Percentiles rank a stretch among this genome's conserved stretches.
Conservation (phyloP, 1,140 invertebrate species). For the Semibalanus balanoides region DNA sequence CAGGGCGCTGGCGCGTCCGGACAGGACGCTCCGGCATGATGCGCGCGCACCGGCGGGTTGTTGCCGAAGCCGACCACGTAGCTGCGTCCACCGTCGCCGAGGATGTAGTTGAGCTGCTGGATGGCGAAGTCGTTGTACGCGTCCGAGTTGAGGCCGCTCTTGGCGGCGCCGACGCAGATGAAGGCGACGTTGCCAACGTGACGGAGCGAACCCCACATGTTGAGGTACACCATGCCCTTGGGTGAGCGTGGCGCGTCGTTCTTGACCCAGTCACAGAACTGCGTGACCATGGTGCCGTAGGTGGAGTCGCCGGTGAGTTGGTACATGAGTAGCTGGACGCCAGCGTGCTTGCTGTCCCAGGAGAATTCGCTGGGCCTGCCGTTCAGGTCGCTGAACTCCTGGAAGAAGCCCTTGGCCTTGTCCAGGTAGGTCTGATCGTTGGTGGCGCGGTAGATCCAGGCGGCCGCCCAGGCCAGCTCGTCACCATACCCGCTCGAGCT, state of each 20-base stretch:
- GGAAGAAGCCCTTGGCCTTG: constrained; percentile 30
- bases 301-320: constrained; percentile 7
- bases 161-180: constrained; percentile 29
- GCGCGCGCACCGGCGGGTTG: constrained; percentile 23
- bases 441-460: constrained; percentile 44
- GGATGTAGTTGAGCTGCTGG: constrained; percentile 45
- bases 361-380: constrained; percentile 20
- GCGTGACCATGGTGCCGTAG: constrained; percentile 10
- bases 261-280: constrained; percentile 16
- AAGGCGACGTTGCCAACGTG: constrained; percentile 15
- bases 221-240: constrained; percentile 10
- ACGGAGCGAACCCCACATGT: constrained; percentile 11
- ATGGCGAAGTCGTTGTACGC: constrained; percentile 38
- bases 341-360: constrained; percentile 11
- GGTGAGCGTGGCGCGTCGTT: constrained; percentile 6
- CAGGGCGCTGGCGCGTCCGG: constrained; percentile 23
- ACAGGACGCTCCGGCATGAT: constrained; percentile 20
- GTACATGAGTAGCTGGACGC: constrained; percentile 11
- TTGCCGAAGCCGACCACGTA: constrained; percentile 47
- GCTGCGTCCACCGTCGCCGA: constrained; percentile 43
- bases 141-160: constrained; percentile 27
- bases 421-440: constrained; percentile 11
- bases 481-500: constrained; percentile 43
- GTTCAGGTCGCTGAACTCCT: constrained; percentile 33
- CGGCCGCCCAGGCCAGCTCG: constrained; percentile 45